Evolutionary conservation across 2,113 vertebrate species (phyloP).

Genomic region (Plestiodon gilberti): DNA sequence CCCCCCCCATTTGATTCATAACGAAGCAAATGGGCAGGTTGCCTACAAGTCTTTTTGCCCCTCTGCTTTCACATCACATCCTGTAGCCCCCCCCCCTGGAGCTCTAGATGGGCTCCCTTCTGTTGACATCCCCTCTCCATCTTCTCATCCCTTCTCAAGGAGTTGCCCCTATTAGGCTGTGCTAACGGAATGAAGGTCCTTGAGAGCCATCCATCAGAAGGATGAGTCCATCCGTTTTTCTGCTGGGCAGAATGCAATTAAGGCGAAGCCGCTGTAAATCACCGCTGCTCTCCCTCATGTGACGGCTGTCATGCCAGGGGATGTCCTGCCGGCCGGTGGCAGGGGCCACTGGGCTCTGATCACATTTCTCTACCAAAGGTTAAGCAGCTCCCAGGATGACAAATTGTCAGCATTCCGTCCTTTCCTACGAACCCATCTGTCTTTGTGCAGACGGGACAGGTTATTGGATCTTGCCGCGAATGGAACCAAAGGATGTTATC

Average conservation of each 20-base stretch:
- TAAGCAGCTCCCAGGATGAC: constrained; percentile 24
- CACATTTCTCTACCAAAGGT: constrained; percentile 45
- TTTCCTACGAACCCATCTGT: constrained; percentile 44
- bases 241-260: constrained; percentile 43
- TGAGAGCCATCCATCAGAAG: constrained; percentile 70
- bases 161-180: constrained; percentile 55
- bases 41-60: too few species aligned
- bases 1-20: too few species aligned
- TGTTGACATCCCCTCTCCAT: constrained; percentile 49
- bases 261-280: constrained; percentile 1
- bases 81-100: neutral
- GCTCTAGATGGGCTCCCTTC: neutral
- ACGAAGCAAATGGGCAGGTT: too few species aligned
- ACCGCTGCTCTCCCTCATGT: constrained; percentile 48
- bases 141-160: constrained; percentile 28
- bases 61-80: neutral
- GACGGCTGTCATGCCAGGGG: constrained; percentile 10
- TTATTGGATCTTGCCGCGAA: neutral
- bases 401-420: neutral
- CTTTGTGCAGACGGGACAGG: neutral
- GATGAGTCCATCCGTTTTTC: constrained; percentile 68
- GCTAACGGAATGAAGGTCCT: constrained; percentile 72
- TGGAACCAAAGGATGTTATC: neutral
- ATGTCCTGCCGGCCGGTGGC: neutral
- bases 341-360: constrained; percentile 1